Evolutionary conservation across 2,888 invertebrate species (phyloP), one percentile per base, ranked within the genome.

Genomic region (Drosophila ezoana): DNA sequence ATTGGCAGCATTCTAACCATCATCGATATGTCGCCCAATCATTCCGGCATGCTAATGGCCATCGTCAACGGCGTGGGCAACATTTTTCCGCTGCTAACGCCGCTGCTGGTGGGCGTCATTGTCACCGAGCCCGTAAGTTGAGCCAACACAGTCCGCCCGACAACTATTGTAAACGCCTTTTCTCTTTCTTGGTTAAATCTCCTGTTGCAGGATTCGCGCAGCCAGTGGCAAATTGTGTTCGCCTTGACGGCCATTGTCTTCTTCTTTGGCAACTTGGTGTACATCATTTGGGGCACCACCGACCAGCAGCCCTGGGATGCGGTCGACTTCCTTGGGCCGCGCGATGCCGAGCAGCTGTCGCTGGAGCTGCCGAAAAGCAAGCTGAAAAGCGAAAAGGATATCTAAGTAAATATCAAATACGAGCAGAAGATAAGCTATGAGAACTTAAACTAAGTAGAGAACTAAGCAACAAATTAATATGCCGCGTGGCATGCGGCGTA

Each of bases 181-280:
- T 65, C 13, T 44, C 9, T 11, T 38, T 44, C 9, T 11, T 38
- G 54, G 43, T 16, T 44, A 44, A 20, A 33, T 20, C 23, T 43
- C 14, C 16, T 53, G 1, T 54, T 28, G 4, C 59, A 91, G 91
- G 52, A 76, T 0, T 93, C 95, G 62, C 93, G 94, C 1, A 69
- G 87, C 0, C 94, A 95, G 87, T 97, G 97, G 97, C 93, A 94
- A 69, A 94, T 94, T 58, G 95, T 96, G 28, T 97, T 97, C 91
- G 94, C 95, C 84, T 92, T 89, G 48, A 76, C 96, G 0, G 94
- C 96, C 2, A 94, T 93, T 13, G 92, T 96, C 6, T 96, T 96
- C 86, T 93, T 95, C 70, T 89, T 94, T 33, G 94, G 95, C 2
- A 95, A 95, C 87, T 90, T 95, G 32, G 93, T 95, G 76, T 97